Percentiles rank a stretch among this genome's conserved stretches.
phyloP scores from a whole-genome alignment of 1,140 invertebrate genomes.

The Sycobia sp. region DNA sequence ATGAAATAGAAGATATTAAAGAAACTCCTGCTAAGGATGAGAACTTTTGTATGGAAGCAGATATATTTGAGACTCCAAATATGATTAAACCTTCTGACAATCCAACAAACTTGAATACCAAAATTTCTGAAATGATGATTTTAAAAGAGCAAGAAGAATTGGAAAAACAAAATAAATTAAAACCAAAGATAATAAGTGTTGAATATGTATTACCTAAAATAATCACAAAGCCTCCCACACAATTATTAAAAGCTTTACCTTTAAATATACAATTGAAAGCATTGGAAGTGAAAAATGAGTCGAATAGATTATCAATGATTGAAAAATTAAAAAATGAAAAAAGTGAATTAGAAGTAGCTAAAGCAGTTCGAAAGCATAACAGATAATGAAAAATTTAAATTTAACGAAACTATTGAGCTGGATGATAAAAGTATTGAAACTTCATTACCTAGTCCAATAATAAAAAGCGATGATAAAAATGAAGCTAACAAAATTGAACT shows the following conservation, averaged over 20 bases:
- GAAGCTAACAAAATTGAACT: constrained; percentile 6
- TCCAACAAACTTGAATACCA: constrained; percentile 14
- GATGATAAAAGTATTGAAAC: background rate
- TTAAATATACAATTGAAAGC: background rate
- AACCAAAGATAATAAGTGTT: background rate
- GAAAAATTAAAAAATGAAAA: constrained; percentile 9
- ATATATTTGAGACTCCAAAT: constrained; percentile 20
- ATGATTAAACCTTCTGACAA: constrained; percentile 9
- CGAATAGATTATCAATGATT: background rate
- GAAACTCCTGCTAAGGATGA: constrained; percentile 23
- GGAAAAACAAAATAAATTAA: background rate
- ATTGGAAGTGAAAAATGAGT: background rate
- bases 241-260: background rate
- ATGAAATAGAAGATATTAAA: constrained; percentile 2
- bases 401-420: too few species aligned
- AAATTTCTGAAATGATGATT: constrained; percentile 18
- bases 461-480: background rate
- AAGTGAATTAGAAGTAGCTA: background rate
- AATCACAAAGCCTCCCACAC: background rate
- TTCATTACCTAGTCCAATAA: background rate
- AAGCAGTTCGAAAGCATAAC: constrained; percentile 17
- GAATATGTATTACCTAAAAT: background rate
- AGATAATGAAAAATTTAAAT: background rate
- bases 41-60: background rate
- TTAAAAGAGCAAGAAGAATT: constrained; percentile 8